These are phyloP conservation scores for Pediacus dermestoides DNA, from an alignment of 2,888 invertebrate species.

Conservation along the genomic window DNA sequence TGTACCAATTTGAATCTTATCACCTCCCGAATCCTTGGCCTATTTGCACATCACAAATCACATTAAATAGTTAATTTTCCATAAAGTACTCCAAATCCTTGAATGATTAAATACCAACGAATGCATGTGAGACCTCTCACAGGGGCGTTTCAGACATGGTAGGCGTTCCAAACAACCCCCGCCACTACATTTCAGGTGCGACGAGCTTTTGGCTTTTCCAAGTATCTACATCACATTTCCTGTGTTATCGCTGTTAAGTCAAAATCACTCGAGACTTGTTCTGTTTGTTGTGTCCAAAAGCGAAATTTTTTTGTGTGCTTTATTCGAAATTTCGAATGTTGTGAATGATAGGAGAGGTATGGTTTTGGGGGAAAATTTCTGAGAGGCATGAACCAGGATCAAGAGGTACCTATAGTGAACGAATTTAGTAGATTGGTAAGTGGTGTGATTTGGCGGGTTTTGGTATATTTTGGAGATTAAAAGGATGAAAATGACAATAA, in stretches of 20 bases:
- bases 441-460: slow-evolving; percentile 17
- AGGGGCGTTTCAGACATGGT: slow-evolving; percentile 40
- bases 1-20: too few relatives aligned
- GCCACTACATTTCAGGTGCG: slow-evolving; percentile 36
- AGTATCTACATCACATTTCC: slow-evolving; percentile 40
- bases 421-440: slow-evolving; percentile 48
- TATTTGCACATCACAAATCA: too few relatives aligned
- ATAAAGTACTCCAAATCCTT: slow-evolving; percentile 9
- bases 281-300: not conserved
- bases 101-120: slow-evolving; percentile 16
- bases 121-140: slow-evolving; percentile 33
- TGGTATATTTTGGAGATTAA: too few relatives aligned
- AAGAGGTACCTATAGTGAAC: slow-evolving; percentile 46
- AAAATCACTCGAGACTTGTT: slow-evolving; percentile 22
- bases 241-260: slow-evolving; percentile 31
- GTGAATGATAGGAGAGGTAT: slow-evolving; percentile 4
- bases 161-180: slow-evolving; percentile 37
- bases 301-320: not conserved
- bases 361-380: slow-evolving; percentile 21
- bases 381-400: slow-evolving; percentile 47
- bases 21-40: too few relatives aligned
- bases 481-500: too few relatives aligned
- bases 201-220: slow-evolving; percentile 35
- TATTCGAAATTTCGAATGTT: not conserved
- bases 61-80: slow-evolving; percentile 3